phyloP scores from a whole-genome alignment of 2,113 vertebrate genomes.

The Nibea albiflora region DNA sequence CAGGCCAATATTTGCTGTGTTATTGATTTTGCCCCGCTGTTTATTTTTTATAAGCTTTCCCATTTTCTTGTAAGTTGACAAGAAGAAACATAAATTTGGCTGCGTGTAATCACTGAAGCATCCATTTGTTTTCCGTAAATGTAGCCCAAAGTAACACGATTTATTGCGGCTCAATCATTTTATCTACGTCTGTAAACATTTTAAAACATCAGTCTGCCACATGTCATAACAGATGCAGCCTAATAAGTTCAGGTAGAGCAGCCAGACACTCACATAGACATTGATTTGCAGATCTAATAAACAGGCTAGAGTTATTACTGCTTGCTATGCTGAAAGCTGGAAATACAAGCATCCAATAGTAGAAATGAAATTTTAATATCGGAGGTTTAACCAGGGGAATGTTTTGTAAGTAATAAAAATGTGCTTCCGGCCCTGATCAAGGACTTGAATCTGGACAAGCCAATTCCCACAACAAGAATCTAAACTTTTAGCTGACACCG shows the following conservation, averaged over 20 bases:
- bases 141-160: slow-evolving; percentile 50
- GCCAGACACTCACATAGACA: slow-evolving; percentile 42
- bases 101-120: slow-evolving; percentile 36
- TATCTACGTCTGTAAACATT: slow-evolving; percentile 59
- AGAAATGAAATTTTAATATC: slow-evolving; percentile 35
- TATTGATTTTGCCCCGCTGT: slow-evolving; percentile 69
- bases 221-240: slow-evolving; percentile 38
- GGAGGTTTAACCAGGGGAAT: slow-evolving; percentile 32
- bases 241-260: slow-evolving; percentile 55
- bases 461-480: neutral
- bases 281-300: slow-evolving; percentile 71
- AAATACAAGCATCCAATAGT: slow-evolving; percentile 21
- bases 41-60: slow-evolving; percentile 59
- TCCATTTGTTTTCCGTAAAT: slow-evolving; percentile 53
- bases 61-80: slow-evolving; percentile 55
- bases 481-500: slow-evolving; percentile 14
- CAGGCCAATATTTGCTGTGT: slow-evolving; percentile 43
- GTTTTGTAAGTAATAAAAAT: slow-evolving; percentile 30
- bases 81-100: slow-evolving; percentile 50
- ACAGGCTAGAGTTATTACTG: slow-evolving; percentile 56
- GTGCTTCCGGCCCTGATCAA: slow-evolving; percentile 16
- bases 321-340: slow-evolving; percentile 33
- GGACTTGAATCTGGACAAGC: slow-evolving; percentile 1
- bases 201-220: slow-evolving; percentile 52
- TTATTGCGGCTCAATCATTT: slow-evolving; percentile 68